Conservation (phyloP, 1,140 invertebrate species). For the Pseudomyrmex cubaensis region DNA sequence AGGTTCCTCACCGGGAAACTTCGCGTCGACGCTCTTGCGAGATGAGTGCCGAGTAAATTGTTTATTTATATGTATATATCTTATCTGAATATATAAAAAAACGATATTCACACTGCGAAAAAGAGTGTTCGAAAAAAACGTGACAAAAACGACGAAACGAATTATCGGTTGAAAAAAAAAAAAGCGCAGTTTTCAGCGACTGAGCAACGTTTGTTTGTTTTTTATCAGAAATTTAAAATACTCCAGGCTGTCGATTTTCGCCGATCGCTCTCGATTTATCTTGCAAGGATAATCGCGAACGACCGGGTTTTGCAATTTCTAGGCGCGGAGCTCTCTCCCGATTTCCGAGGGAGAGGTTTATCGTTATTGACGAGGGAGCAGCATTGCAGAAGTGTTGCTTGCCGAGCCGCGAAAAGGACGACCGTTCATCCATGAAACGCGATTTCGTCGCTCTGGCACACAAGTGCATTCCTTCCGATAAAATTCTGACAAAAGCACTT, state of each 20-base stretch:
- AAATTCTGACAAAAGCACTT: conserved; percentile 55
- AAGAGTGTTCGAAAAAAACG: not conserved
- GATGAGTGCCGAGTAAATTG: conserved; percentile 45
- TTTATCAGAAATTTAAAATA: not conserved
- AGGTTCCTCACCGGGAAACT: conserved; percentile 6
- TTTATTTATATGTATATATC: not conserved
- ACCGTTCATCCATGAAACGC: conserved; percentile 46
- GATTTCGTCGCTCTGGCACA: conserved; percentile 54
- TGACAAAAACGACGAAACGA: not conserved
- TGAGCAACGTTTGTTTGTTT: not conserved
- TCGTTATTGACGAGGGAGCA: conserved; percentile 49
- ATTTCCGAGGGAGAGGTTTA: conserved; percentile 39
- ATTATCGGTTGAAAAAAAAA: not conserved
- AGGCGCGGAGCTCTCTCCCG: not conserved
- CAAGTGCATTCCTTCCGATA: conserved; percentile 32
- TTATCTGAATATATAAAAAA: too few species aligned
- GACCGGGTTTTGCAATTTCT: conserved; percentile 30
- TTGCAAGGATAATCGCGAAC: conserved; percentile 5
- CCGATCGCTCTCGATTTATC: conserved; percentile 8
- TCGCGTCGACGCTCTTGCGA: conserved; percentile 25
- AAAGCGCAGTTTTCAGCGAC: not conserved
- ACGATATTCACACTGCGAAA: too few species aligned
- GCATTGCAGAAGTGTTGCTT: conserved; percentile 31
- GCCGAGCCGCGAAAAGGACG: conserved; percentile 52
- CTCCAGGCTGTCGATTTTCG: not conserved